phyloP scores from a whole-genome alignment of 64 coral and sea anemone species.

The Porites australiensis region DNA sequence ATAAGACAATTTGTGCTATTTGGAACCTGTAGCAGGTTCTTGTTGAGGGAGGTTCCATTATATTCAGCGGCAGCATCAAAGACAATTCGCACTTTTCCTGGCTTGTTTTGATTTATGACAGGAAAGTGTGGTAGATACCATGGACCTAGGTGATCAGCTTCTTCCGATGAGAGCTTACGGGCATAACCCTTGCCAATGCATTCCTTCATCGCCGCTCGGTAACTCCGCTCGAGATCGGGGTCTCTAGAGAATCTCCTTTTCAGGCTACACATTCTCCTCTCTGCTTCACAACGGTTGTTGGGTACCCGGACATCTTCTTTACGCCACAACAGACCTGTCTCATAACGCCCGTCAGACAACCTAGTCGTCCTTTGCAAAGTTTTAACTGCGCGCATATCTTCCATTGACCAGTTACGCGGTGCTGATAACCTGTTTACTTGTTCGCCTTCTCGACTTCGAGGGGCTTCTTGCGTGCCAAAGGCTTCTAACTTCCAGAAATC shows the following conservation, averaged over 20 bases:
- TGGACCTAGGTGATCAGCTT: no score
- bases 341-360: not conserved
- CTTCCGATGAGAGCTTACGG: no score
- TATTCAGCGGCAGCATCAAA: not conserved
- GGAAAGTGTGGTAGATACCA: not conserved
- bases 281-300: not conserved
- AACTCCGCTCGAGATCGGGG: no score
- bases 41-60: not conserved
- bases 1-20: not conserved
- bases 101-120: not conserved
- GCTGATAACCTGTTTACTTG: no score
- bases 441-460: no score
- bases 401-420: not conserved
- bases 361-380: not conserved
- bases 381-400: not conserved
- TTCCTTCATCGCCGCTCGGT: not conserved
- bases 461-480: no score
- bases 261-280: not conserved
- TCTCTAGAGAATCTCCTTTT: not conserved
- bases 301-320: not conserved
- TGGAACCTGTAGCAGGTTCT: not conserved
- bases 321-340: not conserved
- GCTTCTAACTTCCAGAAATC: no score
- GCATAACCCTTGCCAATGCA: not conserved
- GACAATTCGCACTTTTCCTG: no score